Conservation (phyloP, 2,797 vertebrate genomes). For the Bufotes viridis region DNA sequence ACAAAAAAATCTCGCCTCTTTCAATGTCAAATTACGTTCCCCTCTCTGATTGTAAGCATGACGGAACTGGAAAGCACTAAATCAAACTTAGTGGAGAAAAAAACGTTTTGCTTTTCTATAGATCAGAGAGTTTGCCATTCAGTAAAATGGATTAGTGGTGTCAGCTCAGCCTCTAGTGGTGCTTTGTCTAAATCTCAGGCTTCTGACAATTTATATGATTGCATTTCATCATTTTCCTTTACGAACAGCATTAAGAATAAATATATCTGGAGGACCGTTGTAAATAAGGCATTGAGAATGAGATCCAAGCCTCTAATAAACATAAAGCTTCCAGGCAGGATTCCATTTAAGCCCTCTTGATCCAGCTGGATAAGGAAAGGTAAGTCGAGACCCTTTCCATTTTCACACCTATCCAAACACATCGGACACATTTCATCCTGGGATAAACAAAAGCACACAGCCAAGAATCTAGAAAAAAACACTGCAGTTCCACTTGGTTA, state of each 20-base stretch:
- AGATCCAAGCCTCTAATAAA: conserved; percentile 34
- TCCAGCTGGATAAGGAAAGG: conserved; percentile 30
- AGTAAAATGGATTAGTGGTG: conserved; percentile 61
- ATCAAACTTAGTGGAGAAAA: conserved; percentile 55
- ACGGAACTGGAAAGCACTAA: conserved; percentile 49
- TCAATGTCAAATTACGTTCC: conserved; percentile 53
- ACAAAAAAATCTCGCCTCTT: conserved; percentile 43
- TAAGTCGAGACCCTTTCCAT: conserved; percentile 34
- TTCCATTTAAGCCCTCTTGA: conserved; percentile 27
- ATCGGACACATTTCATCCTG: conserved; percentile 37
- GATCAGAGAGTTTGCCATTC: conserved; percentile 43
- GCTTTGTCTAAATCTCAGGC: conserved; percentile 58
- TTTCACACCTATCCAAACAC: conserved; percentile 34
- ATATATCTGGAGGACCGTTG: conserved; percentile 28
- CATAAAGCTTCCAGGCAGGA: conserved; percentile 18
- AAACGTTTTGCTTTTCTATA: conserved; percentile 58
- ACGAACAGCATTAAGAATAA: conserved; percentile 29
- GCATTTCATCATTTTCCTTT: conserved; percentile 49
- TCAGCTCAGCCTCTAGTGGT: conserved; percentile 61
- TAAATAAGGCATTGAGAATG: conserved; percentile 34
- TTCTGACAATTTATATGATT: conserved; percentile 55
- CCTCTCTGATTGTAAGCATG: conserved; percentile 48
- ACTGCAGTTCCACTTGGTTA: conserved; percentile 1
- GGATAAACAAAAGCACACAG: conserved; percentile 6
- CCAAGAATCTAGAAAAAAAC: background rate